phyloP scores from a whole-genome alignment of 2,888 invertebrate species.

The Thymelicus sylvestris region DNA sequence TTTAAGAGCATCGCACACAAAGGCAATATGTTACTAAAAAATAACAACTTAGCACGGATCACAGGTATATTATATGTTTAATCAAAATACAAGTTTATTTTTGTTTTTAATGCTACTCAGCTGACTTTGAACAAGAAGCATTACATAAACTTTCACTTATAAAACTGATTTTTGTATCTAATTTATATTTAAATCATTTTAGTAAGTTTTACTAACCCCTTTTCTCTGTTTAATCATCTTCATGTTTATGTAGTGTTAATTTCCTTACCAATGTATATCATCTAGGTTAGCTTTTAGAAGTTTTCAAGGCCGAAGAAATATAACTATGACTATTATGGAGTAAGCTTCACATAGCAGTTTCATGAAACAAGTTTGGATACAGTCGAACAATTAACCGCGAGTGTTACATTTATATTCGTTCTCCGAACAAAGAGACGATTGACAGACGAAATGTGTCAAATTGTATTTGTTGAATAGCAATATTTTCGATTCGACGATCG shows the following conservation, averaged over 20 bases:
- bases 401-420: slow-evolving; percentile 49
- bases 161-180: not conserved
- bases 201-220: slow-evolving; percentile 1
- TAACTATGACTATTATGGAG: slow-evolving; percentile 7
- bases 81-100: not conserved
- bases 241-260: not conserved
- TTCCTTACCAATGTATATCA: slow-evolving; percentile 40
- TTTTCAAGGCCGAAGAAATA: slow-evolving; percentile 61
- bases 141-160: slow-evolving; percentile 17
- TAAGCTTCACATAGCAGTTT: slow-evolving; percentile 3
- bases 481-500: slow-evolving; percentile 59
- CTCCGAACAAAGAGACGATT: slow-evolving; percentile 61
- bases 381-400: slow-evolving; percentile 57
- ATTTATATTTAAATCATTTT: not conserved
- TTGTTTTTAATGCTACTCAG: slow-evolving; percentile 1
- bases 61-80: too few relatives aligned
- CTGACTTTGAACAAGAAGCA: slow-evolving; percentile 6
- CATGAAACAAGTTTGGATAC: slow-evolving; percentile 35
- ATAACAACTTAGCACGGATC: too few relatives aligned
- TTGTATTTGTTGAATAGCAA: slow-evolving; percentile 56
- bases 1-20: too few relatives aligned
- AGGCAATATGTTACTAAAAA: too few relatives aligned
- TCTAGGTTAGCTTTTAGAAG: slow-evolving; percentile 58
- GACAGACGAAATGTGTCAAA: slow-evolving; percentile 49
- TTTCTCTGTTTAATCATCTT: slow-evolving; percentile 1